Evolutionary conservation across 2,888 invertebrate genomes (phyloP), one percentile per base, ranked within the genome.

Genomic region (Drosophila austrosaltans): DNA sequence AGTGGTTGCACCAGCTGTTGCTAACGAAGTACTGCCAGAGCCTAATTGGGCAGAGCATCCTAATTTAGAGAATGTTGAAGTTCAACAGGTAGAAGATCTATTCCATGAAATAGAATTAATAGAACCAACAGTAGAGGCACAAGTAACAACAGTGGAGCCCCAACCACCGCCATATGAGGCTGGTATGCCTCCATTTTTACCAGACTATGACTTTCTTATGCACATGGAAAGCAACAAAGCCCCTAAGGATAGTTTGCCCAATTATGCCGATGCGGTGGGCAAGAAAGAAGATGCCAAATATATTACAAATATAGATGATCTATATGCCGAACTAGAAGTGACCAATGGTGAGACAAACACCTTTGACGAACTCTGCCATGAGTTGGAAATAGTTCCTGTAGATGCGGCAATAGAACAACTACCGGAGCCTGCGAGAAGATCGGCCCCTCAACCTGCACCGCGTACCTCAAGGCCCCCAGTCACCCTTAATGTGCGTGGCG

Each of bases 191-290:
- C 71, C 71, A 8, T 64, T 61, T 12, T 65, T 87, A 40, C 89
- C 89, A 12, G 89, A 87, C 67, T 87, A 87, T 58, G 85, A 87
- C 8, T 73, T 78, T 4, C 66, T 87, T 3, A 87, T 87, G 80
- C 75, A 71, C 39, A 60, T 72, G 39, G 82, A 84, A 0, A 66
- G 10, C 6, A n/a, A 59, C 1, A 48, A 48, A 22, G 64, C 66
- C 25, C 3, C 22, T 2, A 60, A 65, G 0, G 64, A 61, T 3
- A 74, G 48, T 16, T 40, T 89, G 63, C 86, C 82, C 22, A 76
- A 81, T 0, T 82, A 89, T 25, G 71, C 72, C 0, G 84, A 78
- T 39, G 84, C 75, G 4, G 73, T 78, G 20, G 25, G 28, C n/a
- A 68, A 53, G 48, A 22, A 12, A 48, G 22, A 48, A 48, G 36